phyloP scores from a whole-genome alignment of 2,888 invertebrate genomes.

The Mechanitis mazaeus region DNA sequence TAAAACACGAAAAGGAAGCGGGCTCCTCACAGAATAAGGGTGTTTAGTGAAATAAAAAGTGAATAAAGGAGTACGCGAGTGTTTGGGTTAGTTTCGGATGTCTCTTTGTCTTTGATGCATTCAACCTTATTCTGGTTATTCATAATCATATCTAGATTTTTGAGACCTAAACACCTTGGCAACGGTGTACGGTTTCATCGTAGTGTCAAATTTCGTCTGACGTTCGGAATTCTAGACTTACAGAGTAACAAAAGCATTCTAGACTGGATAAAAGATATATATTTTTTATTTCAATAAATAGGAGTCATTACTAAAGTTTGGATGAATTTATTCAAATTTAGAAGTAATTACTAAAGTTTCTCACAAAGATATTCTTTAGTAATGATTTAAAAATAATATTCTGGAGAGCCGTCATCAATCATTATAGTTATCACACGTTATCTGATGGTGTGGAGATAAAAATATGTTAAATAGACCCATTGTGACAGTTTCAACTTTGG shows the following conservation, averaged over 20 bases:
- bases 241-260: background rate
- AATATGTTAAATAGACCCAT: constrained; percentile 61
- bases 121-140: constrained; percentile 32
- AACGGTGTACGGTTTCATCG: constrained; percentile 27
- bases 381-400: constrained; percentile 27
- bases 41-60: constrained; percentile 39
- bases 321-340: too few relatives aligned
- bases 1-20: constrained; percentile 62
- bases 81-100: constrained; percentile 37
- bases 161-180: constrained; percentile 30
- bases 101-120: constrained; percentile 29
- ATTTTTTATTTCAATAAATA: too few relatives aligned
- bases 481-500: constrained; percentile 65
- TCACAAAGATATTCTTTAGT: constrained; percentile 4
- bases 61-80: constrained; percentile 35
- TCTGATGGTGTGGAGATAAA: constrained; percentile 53
- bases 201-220: constrained; percentile 27
- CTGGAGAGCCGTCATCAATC: constrained; percentile 50
- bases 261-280: background rate
- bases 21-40: constrained; percentile 52
- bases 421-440: constrained; percentile 51
- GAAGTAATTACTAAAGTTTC: background rate
- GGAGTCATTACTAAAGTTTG: too few relatives aligned
- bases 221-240: too few relatives aligned
- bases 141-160: constrained; percentile 33